Evolutionary conservation across 2,888 invertebrate species (phyloP).

Genomic region (Dryobotodes eremita): DNA sequence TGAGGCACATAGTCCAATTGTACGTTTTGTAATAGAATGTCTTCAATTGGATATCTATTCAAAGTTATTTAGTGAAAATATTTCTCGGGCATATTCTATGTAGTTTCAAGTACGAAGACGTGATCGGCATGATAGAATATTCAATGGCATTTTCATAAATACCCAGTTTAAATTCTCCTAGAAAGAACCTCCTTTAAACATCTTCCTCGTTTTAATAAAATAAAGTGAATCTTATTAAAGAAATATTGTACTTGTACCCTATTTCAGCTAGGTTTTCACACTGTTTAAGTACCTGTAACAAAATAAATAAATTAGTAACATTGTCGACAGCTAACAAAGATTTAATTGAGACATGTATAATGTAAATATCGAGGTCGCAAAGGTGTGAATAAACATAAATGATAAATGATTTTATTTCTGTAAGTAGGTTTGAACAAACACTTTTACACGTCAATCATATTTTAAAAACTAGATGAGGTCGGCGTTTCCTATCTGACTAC

Average conservation of each 20-base stretch:
- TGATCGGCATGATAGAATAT: conserved; percentile 36
- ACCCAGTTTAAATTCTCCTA: neutral
- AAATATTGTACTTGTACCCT: conserved; percentile 3
- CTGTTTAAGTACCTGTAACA: conserved; percentile 52
- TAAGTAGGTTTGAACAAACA: too few relatives aligned
- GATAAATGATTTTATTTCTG: too few relatives aligned
- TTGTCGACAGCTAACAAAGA: neutral
- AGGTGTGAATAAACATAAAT: too few relatives aligned
- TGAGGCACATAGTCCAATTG: too few relatives aligned
- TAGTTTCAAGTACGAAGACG: conserved; percentile 28
- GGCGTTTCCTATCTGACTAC: too few relatives aligned
- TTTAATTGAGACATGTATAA: too few relatives aligned
- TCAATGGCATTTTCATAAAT: conserved; percentile 20
- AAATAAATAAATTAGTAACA: conserved; percentile 21
- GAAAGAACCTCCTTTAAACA: neutral
- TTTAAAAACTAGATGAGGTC: too few relatives aligned
- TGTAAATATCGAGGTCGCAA: neutral
- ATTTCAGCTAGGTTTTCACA: neutral
- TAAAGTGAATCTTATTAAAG: neutral
- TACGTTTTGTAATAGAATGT: neutral
- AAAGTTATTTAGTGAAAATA: conserved; percentile 11
- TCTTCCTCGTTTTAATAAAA: neutral
- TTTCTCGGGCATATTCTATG: conserved; percentile 13
- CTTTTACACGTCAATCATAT: too few relatives aligned
- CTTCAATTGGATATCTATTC: conserved; percentile 5